Evolutionary conservation across 2,888 invertebrate genomes (phyloP), one percentile per base, ranked within the genome.

Genomic region (Ophion costatus): DNA sequence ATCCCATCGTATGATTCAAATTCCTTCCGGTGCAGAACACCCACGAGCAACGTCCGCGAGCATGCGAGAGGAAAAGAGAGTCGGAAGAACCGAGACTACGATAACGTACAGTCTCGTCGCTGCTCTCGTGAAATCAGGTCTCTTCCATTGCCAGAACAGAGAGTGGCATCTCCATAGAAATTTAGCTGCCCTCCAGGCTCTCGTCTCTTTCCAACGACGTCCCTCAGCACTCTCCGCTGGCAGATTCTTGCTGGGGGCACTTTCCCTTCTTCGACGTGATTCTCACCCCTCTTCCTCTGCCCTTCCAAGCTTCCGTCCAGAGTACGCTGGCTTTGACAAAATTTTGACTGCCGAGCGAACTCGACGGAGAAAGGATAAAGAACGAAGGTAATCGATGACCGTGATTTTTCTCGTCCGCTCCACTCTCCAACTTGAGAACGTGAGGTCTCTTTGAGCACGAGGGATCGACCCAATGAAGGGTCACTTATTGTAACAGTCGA

Each of bases 101-200:
- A 57, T 45, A 64, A 75, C 11, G 24, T 24, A 22, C 42, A 22
- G 63, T 59, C 67, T 61, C 67, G 61, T 63, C 17, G 77, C 64
- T 22, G 42, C 63, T 76, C 64, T 71, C 63, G 33, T 77, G 78
- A 70, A 81, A 84, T 81, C 63, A 73, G 74, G 73, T 80, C 67
- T 78, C 69, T 17, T 67, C 38, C 59, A 17, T n/a, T 57, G 20
- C 56, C 38, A 29, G 57, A 73, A 74, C 45, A 69, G 61, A 71
- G 45, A 67, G 83, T 81, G 78, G 78, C 84, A 75, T 81, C 80
- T 81, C 78, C 80, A 78, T 81, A 78, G 84, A 78, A 81, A 84
- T 81, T 81, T 63, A 80, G 20, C 61, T 76, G 61, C 57, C 69
- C 73, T 74, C 38, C 64, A 59, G 80, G 76, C 75, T 61, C 74